phyloP scores from a whole-genome alignment of 2,113 vertebrate genomes.

The Parus major region DNA sequence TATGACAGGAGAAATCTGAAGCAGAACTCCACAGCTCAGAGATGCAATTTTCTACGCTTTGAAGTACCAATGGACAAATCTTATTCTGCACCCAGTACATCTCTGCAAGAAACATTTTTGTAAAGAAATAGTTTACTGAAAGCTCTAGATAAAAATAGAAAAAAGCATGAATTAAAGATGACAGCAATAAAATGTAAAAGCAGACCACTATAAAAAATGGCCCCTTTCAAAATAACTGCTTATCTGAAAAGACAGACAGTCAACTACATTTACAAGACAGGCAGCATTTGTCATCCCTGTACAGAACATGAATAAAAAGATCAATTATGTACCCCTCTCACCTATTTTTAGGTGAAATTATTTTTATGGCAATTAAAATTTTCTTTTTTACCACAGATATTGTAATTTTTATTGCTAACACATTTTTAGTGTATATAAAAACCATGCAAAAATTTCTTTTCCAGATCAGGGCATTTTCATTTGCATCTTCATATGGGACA shows the following conservation, averaged over 20 bases:
- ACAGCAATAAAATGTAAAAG: constrained; percentile 14
- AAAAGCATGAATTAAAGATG: constrained; percentile 29
- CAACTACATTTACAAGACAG: not conserved
- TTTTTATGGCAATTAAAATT: not conserved
- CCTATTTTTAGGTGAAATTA: constrained; percentile 4
- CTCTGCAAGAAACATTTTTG: not conserved
- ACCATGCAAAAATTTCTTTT: not conserved
- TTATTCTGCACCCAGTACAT: not conserved
- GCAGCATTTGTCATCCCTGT: not conserved
- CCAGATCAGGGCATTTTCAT: not conserved
- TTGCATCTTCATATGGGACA: not conserved
- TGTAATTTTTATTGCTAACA: not conserved
- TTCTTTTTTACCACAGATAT: not conserved
- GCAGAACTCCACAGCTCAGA: not conserved
- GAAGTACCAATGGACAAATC: constrained; percentile 15
- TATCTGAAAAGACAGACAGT: not conserved
- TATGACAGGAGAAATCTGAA: not conserved
- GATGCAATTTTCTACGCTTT: constrained; percentile 10
- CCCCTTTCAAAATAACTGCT: not conserved
- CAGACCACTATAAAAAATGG: not conserved
- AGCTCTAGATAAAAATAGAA: constrained; percentile 25
- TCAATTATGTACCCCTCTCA: not conserved
- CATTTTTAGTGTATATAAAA: not conserved
- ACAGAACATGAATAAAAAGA: not conserved
- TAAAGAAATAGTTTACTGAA: constrained; percentile 1